Evolutionary conservation across 1,140 invertebrate genomes (phyloP), one percentile per base, ranked within the genome.

Genomic region (Cydia pomonella): DNA sequence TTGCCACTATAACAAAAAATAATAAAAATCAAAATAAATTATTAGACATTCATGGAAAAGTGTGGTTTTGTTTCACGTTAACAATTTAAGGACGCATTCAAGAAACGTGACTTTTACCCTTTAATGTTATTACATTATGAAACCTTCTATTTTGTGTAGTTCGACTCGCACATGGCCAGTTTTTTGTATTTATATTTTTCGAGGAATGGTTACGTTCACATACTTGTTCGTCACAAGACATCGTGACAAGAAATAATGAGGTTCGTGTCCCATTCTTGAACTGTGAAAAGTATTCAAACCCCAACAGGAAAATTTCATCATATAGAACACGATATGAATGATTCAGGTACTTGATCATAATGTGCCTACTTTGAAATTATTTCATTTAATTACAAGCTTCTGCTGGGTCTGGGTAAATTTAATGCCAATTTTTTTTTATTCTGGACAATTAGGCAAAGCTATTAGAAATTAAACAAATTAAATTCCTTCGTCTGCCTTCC

Each of bases 171-270:
- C 47, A n/a, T 50, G 1, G 12, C 13, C 44, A 13, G 44, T 16
- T 18, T 53, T 21, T 5, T 21, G 16, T 53, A 21, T 18, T 21
- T 23, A 23, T 59, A 23, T 23, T 59, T 59, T 59, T 59, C 18
- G 6, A 23, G n/a, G 21, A 23, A 23, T 10, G 18, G 53, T 23
- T 50, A 50, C n/a, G 47, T 50, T 50, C 16, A 59, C 50, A 9
- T 18, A 6, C 53, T 18, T 2, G n/a, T 23, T 59, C 7, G 6
- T 23, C 21, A 23, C 21, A 12, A 59, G 23, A 59, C 53, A 59
- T 59, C 21, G 53, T 59, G 21, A 23, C 53, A 59, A 59, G 53
- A 59, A 59, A 59, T 23, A 59, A 59, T 59, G 21, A 59, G 53
- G 53, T 59, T 23, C 9, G 21, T 53, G 53, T 21, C 47, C n/a